Conservation (phyloP, 2,113 vertebrate species). For the Poeciliopsis occidentalis region DNA sequence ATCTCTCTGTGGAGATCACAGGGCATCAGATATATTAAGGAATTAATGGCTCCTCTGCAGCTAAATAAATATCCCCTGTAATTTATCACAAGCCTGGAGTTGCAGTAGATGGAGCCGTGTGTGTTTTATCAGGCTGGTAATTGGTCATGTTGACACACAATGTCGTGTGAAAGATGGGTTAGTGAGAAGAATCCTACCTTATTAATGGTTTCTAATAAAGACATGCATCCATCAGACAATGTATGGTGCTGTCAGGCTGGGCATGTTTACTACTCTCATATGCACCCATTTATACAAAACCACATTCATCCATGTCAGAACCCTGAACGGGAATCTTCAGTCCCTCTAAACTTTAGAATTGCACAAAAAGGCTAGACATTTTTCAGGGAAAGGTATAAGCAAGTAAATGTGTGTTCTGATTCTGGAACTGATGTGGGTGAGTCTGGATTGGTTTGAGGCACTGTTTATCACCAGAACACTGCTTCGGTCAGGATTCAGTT, state of each 20-base stretch:
- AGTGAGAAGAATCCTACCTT: constrained; percentile 66
- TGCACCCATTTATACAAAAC: background rate
- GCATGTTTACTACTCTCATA: background rate
- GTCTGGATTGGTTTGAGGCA: too few species aligned
- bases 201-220: constrained; percentile 81
- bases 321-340: background rate
- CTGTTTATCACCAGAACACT: too few species aligned
- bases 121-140: constrained; percentile 75
- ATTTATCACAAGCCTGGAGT: constrained; percentile 70
- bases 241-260: constrained; percentile 53
- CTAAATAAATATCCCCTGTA: constrained; percentile 71
- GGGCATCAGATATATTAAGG: constrained; percentile 67
- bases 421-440: too few species aligned
- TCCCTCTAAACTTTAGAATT: constrained; percentile 18
- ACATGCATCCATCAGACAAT: constrained; percentile 69
- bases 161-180: constrained; percentile 69
- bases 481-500: too few species aligned
- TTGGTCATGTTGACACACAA: constrained; percentile 78
- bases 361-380: background rate
- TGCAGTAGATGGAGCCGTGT: constrained; percentile 59
- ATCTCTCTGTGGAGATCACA: constrained; percentile 44
- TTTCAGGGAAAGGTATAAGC: background rate
- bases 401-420: background rate
- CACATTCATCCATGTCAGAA: background rate
- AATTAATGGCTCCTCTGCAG: constrained; percentile 60